phyloP scores from a whole-genome alignment of 1,140 invertebrate genomes.

The Araneus ventricosus region DNA sequence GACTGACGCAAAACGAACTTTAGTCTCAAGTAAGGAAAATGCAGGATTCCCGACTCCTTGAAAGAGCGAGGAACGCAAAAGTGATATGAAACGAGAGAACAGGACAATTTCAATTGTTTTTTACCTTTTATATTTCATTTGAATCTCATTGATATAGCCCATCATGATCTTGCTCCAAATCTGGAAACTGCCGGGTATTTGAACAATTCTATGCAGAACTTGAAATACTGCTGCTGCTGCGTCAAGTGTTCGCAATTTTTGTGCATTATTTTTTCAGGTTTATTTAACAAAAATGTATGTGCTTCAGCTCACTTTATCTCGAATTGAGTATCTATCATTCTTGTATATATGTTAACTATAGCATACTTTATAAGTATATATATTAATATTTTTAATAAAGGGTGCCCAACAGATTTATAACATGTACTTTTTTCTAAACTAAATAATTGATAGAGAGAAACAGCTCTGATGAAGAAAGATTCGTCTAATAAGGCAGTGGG shows the following conservation, averaged over 20 bases:
- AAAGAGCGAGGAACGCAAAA: not conserved
- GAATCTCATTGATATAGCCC: not conserved
- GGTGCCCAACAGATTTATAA: not conserved
- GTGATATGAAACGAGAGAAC: not conserved
- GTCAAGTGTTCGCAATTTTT: not conserved
- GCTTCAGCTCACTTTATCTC: not conserved
- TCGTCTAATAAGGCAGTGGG: too few relatives aligned
- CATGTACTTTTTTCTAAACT: too few relatives aligned
- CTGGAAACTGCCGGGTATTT: not conserved
- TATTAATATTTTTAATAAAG: not conserved
- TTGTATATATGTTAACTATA: constrained; percentile 23
- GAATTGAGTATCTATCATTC: not conserved
- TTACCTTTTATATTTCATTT: not conserved
- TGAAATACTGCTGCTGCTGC: not conserved
- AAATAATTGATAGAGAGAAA: too few relatives aligned
- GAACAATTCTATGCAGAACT: not conserved
- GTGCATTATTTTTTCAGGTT: not conserved
- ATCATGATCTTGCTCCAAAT: not conserved
- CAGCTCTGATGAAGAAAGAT: too few relatives aligned
- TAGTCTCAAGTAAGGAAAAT: not conserved
- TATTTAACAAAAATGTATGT: not conserved
- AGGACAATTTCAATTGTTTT: not conserved
- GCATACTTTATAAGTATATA: not conserved
- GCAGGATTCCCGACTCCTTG: too few relatives aligned
- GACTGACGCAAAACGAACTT: not conserved